phyloP scores from a whole-genome alignment of 2,888 invertebrate genomes.

The Tenthredo mesomela region DNA sequence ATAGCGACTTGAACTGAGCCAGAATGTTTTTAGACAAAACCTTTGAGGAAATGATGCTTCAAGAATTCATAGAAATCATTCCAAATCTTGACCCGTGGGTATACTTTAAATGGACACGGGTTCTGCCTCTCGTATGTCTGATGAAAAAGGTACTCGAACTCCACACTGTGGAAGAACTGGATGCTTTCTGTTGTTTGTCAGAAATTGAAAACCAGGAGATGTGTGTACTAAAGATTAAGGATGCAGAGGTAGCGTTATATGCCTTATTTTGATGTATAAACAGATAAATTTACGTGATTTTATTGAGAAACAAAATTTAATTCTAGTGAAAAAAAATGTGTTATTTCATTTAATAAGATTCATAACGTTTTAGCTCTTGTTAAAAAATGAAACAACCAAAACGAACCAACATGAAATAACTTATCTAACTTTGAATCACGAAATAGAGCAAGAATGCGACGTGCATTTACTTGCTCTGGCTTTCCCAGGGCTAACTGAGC shows the following conservation, averaged over 20 bases:
- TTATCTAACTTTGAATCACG: conserved; percentile 20
- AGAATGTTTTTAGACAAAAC: conserved; percentile 19
- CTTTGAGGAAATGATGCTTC: neutral
- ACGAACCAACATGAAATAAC: conserved; percentile 3
- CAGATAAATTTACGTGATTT: neutral
- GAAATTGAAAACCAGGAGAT: neutral
- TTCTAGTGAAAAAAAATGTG: too few species aligned
- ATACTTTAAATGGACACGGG: neutral
- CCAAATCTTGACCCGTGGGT: neutral
- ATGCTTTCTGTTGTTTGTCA: conserved; percentile 19
- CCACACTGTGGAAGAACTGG: neutral
- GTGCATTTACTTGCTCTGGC: neutral
- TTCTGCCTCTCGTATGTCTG: neutral
- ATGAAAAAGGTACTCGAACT: neutral
- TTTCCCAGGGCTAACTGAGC: conserved; percentile 14
- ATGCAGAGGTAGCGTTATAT: conserved; percentile 18
- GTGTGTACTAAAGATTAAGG: conserved; percentile 18
- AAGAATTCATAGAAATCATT: neutral
- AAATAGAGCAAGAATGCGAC: conserved; percentile 4
- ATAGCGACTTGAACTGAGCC: too few species aligned
- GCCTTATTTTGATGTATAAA: neutral
- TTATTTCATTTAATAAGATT: too few species aligned
- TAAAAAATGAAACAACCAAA: neutral
- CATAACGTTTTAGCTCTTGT: conserved; percentile 22
- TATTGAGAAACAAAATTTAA: too few species aligned